Conservation (phyloP, 2,888 invertebrate genomes). For the Ophioninae sp. region DNA sequence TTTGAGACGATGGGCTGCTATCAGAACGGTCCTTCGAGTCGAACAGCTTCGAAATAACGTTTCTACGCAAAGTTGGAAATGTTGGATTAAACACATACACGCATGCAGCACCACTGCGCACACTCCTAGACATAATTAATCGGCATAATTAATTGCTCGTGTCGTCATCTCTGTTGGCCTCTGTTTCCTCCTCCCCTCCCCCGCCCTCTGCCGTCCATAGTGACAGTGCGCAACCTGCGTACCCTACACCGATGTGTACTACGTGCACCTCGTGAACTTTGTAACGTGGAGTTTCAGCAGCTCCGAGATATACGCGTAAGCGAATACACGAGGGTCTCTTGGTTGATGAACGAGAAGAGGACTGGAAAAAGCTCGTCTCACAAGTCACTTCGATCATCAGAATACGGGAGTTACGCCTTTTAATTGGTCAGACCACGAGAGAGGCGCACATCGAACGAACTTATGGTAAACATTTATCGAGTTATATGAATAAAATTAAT, state of each 20-base stretch:
- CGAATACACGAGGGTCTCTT: not conserved
- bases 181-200: no score
- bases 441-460: conserved; percentile 1
- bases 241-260: conserved; percentile 12
- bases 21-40: no score
- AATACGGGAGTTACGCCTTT: not conserved
- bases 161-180: conserved; percentile 52
- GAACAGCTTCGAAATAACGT: no score
- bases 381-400: not conserved
- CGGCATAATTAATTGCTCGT: conserved; percentile 74
- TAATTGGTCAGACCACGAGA: not conserved
- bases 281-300: conserved; percentile 6
- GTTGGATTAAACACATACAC: no score
- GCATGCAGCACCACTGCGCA: no score
- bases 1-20: no score
- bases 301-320: not conserved
- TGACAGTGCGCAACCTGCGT: conserved; percentile 29
- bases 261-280: conserved; percentile 10
- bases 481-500: conserved; percentile 47
- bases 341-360: not conserved
- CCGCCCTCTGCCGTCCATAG: not conserved
- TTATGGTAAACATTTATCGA: conserved; percentile 32
- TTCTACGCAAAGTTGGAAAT: no score
- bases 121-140: conserved; percentile 64
- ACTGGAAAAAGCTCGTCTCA: not conserved